Base-by-base conservation (phyloP, 1,140 invertebrate genomes). In the Sinonovacula constricta region DNA sequence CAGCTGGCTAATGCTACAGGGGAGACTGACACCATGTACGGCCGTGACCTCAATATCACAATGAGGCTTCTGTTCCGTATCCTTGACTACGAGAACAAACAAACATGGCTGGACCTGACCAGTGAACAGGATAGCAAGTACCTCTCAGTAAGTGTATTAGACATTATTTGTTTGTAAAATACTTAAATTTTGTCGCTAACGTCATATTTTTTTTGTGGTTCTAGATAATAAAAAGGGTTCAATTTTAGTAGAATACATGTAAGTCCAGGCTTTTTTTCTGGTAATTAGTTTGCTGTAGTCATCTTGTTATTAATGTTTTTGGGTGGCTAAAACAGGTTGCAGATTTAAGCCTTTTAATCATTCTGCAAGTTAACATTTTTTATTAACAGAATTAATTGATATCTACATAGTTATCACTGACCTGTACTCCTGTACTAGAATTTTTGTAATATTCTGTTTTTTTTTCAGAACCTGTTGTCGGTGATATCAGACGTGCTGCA, bases 101-200 rank as follows among this genome's bases (percentile, higher is more conserved):
- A 97, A 83, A 93, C 93, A 26, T 97, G 97, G 0, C 91, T 99
- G 0, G 97, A 97, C 88, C 92, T 99, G 39, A 97, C 97, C 10
- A 97, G 99, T 88, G 96, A 96, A 83, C 97, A 98, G 90, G 97
- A 99, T 87, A 96, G 96, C 87, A 95, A 97, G 88, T 99, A 97
- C 87, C 95, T 98, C 57, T 93, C 94, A 89, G 94, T 95, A 83
- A 91, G 90, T 68, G 62, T 22, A 53, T n/a, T n/a, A n/a, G n/a
- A n/a, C n/a, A n/a, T 71, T 45, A 1, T 15, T 33, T 0, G 63
- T 60, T 33, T 53, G 30, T 14, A 39, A 24, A 2, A 49, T 4
- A 22, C 34, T 31, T 60, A 33, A 31, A 56, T 54, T 10, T 45
- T 53, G n/a, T n/a, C n/a, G n/a, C n/a, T n/a, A n/a, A n/a, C n/a